Conservation (phyloP, 2,113 vertebrate species). For the Anhinga anhinga region DNA sequence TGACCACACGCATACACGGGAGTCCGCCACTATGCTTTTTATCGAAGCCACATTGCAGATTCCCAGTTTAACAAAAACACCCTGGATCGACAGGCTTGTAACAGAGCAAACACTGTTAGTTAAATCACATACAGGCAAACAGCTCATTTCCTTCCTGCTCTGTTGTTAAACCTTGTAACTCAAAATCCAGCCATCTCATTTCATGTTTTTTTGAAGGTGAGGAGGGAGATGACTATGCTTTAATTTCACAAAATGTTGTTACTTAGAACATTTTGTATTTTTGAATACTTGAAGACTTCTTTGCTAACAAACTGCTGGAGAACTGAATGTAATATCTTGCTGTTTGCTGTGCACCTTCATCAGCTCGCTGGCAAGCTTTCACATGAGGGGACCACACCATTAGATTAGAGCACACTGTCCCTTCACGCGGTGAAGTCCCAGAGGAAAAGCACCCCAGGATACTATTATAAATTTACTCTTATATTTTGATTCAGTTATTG, state of each 20-base stretch:
- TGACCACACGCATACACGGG: fast-evolving
- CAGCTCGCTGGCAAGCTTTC: background rate
- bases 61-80: background rate
- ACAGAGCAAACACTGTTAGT: background rate
- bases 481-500: background rate
- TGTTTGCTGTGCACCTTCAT: background rate
- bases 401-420: background rate
- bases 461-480: background rate
- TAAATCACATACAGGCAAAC: background rate
- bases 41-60: background rate
- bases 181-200: background rate
- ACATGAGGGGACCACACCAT: fast-evolving
- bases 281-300: background rate
- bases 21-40: background rate
- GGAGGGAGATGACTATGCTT: background rate
- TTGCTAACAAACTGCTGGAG: background rate
- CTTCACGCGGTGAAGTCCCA: background rate
- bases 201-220: background rate
- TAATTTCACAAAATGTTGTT: background rate
- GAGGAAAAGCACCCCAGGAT: background rate
- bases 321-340: background rate
- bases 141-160: background rate
- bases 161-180: background rate
- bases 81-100: background rate
- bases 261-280: background rate